Conservation (phyloP, 2,113 vertebrate species). For the Murina feae region DNA sequence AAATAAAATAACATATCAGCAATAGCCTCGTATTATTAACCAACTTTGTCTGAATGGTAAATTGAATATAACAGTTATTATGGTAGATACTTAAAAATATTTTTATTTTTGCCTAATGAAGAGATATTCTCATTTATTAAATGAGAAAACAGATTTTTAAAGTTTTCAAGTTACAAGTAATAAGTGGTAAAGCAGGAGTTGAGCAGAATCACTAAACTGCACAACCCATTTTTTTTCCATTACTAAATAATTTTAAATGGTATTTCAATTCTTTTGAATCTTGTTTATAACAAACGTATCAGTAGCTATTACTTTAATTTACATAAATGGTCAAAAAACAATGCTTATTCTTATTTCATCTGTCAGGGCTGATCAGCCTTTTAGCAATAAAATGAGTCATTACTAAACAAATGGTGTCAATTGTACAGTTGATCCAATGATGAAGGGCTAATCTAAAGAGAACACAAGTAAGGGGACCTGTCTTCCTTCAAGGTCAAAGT, state of each 20-base stretch:
- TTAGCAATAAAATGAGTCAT: neutral
- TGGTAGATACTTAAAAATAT: neutral
- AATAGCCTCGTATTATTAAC: neutral
- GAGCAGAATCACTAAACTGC: neutral
- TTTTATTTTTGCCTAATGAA: neutral
- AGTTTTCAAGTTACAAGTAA: neutral
- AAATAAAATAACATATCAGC: neutral
- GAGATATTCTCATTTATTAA: neutral
- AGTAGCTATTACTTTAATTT: neutral
- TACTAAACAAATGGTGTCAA: neutral
- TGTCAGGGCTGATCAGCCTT: neutral
- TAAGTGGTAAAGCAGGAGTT: neutral
- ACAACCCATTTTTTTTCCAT: neutral
- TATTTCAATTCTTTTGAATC: neutral
- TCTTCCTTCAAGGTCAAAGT: neutral
- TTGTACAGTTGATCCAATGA: neutral
- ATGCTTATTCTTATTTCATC: neutral
- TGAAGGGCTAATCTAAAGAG: neutral
- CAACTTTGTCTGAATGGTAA: neutral
- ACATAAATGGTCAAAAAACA: neutral
- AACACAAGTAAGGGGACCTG: neutral
- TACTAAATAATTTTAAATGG: neutral
- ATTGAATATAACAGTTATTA: neutral
- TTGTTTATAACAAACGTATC: neutral
- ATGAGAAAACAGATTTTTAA: neutral